Evolutionary conservation across 2,113 vertebrate genomes (phyloP).

Genomic region (Pterocles orientalis): DNA sequence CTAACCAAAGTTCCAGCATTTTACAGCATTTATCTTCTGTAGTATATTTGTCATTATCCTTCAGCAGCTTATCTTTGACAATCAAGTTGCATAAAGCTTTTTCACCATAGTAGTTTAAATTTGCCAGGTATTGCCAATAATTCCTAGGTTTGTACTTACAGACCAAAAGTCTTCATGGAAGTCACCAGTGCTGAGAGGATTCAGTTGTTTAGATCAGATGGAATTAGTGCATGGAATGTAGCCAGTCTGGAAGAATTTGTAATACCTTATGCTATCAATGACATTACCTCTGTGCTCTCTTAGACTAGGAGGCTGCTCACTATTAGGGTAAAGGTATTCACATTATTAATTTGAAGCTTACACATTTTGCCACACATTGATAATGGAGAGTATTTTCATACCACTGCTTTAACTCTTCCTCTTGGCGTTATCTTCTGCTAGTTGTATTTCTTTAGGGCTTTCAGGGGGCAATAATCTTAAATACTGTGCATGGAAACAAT

Average conservation of each 20-base stretch:
- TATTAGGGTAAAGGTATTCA: conserved; percentile 41
- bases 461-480: conserved; percentile 73
- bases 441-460: conserved; percentile 32
- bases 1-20: not conserved
- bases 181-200: not conserved
- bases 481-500: conserved; percentile 78
- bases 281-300: conserved; percentile 26
- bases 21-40: not conserved
- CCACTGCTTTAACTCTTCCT: conserved; percentile 52
- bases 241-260: not conserved
- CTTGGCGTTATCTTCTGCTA: conserved; percentile 38
- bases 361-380: conserved; percentile 18
- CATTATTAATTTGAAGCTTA: conserved; percentile 30
- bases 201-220: not conserved
- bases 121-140: not conserved
- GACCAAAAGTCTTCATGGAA: not conserved
- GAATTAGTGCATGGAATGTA: not conserved
- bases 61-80: not conserved
- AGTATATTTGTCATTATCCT: not conserved
- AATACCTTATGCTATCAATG: conserved; percentile 12
- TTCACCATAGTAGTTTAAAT: not conserved
- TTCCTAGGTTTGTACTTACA: not conserved
- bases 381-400: conserved; percentile 12
- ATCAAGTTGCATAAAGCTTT: not conserved
- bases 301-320: conserved; percentile 10